phyloP scores from a whole-genome alignment of 2,797 vertebrate genomes.

The Lacerta viridis region DNA sequence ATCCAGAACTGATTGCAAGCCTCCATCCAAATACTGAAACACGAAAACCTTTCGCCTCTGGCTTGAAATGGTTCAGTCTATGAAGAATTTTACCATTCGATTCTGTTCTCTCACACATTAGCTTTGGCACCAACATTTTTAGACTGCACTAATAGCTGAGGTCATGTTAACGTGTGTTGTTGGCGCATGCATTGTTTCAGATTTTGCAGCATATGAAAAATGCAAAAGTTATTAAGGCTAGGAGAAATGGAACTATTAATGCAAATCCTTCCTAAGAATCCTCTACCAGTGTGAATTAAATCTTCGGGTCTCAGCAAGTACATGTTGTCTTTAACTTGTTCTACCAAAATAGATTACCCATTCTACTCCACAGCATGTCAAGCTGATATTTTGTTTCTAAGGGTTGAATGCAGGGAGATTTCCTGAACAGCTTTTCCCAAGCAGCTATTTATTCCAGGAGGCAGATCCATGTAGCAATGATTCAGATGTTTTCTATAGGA shows the following conservation, averaged over 20 bases:
- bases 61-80: not conserved
- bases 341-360: not conserved
- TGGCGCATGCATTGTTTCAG: not conserved
- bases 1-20: not conserved
- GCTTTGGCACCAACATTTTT: not conserved
- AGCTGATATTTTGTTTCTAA: not conserved
- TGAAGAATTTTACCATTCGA: not conserved
- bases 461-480: constrained; percentile 1
- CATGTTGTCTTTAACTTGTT: not conserved
- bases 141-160: not conserved
- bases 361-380: not conserved
- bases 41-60: not conserved
- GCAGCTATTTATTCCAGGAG: constrained; percentile 3
- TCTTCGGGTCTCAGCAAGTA: constrained; percentile 2
- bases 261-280: not conserved
- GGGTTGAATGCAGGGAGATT: constrained; percentile 4
- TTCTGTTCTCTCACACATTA: not conserved
- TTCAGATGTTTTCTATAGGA: not conserved
- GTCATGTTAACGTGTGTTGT: not conserved
- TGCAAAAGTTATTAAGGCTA: not conserved
- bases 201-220: not conserved
- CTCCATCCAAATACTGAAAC: not conserved
- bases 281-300: rapidly evolving
- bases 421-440: not conserved
- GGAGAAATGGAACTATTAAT: not conserved